phyloP scores from a whole-genome alignment of 2,888 invertebrate species.

The Macrophya annulata region DNA sequence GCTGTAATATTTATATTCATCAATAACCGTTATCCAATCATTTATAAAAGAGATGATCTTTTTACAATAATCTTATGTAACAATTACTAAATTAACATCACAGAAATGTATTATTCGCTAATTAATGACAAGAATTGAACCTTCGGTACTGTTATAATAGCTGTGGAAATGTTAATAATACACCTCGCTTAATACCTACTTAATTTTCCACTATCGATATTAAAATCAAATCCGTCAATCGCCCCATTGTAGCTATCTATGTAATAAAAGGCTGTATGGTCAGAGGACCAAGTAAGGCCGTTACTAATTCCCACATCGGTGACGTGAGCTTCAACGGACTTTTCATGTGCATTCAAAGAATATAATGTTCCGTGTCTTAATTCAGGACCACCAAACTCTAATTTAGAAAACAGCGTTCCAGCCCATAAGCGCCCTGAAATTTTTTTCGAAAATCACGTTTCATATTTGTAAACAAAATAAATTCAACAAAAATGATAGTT shows the following conservation, averaged over 20 bases:
- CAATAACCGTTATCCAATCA: neutral
- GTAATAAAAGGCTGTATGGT: conserved; percentile 29
- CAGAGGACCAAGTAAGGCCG: conserved; percentile 44
- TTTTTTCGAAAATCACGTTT: neutral
- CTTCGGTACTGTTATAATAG: neutral
- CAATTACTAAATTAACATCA: no score
- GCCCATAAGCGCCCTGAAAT: conserved; percentile 40
- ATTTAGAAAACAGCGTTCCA: conserved; percentile 27
- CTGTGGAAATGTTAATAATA: neutral
- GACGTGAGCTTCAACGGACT: neutral
- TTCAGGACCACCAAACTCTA: neutral
- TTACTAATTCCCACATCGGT: conserved; percentile 37
- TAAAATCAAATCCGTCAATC: conserved; percentile 41
- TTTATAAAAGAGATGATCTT: neutral
- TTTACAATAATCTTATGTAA: neutral
- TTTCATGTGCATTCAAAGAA: conserved; percentile 17
- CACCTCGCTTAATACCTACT: conserved; percentile 3
- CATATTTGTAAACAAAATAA: neutral
- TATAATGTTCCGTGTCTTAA: conserved; percentile 12
- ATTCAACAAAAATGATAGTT: neutral
- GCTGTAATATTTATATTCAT: conserved; percentile 35
- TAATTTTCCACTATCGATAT: conserved; percentile 18
- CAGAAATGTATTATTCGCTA: no score
- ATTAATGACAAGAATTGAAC: no score
- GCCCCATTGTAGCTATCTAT: conserved; percentile 22